Evolutionary conservation across 2,113 vertebrate genomes (phyloP).

Genomic region (Caloenas nicobarica): DNA sequence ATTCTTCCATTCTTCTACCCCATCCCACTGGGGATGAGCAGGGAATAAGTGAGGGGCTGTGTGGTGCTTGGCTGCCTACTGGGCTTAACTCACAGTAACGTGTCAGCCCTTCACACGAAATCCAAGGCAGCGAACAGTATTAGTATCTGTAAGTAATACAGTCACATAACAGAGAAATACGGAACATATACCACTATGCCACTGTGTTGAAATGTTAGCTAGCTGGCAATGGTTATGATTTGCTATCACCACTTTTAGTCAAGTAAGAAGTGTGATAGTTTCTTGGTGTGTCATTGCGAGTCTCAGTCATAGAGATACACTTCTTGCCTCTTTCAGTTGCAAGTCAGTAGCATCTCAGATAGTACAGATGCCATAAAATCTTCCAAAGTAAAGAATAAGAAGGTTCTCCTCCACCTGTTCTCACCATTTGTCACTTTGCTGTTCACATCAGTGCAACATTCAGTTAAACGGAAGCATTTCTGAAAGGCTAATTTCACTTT

Average conservation of each 20-base stretch:
- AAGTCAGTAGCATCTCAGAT: background rate
- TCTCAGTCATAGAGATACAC: background rate
- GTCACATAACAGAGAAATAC: background rate
- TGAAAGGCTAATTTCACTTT: background rate
- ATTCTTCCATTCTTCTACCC: background rate
- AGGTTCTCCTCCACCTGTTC: background rate
- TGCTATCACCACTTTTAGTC: background rate
- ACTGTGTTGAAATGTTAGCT: background rate
- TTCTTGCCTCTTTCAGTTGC: background rate
- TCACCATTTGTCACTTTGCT: background rate
- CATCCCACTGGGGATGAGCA: fast-evolving
- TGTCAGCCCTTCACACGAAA: background rate
- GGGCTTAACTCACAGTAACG: background rate
- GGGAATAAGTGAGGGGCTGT: no score
- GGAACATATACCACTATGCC: background rate
- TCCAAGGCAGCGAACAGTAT: background rate
- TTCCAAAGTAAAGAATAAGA: background rate
- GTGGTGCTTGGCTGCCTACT: background rate
- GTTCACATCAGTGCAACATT: background rate
- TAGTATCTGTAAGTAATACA: no score
- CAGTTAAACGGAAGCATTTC: background rate
- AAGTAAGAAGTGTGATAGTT: background rate
- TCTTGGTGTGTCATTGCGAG: background rate
- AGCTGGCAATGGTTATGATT: background rate
- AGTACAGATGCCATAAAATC: background rate